Evolutionary conservation across 2,797 vertebrate species (phyloP).

Genomic region (Sebastes minor): DNA sequence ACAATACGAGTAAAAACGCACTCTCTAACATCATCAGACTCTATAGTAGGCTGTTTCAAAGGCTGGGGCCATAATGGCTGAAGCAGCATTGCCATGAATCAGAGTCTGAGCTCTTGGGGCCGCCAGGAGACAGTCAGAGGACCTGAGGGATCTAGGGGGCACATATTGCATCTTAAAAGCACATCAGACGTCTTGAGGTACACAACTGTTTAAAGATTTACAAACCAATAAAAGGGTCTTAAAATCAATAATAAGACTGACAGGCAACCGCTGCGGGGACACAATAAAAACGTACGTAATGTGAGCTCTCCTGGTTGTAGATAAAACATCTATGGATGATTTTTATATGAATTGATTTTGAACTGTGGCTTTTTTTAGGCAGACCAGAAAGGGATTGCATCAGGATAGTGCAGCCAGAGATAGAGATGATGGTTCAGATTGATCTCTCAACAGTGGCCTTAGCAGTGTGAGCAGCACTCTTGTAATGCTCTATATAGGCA

Average conservation of each 20-base stretch:
- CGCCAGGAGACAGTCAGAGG: conserved; percentile 12
- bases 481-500: background rate
- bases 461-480: background rate
- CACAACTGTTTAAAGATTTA: conserved; percentile 39
- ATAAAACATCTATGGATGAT: background rate
- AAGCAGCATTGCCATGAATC: background rate
- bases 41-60: background rate
- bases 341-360: conserved; percentile 1
- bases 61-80: background rate
- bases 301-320: background rate
- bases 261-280: conserved; percentile 11
- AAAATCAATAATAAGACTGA: conserved; percentile 35
- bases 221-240: conserved; percentile 22
- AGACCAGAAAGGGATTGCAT: background rate
- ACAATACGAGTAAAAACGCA: background rate
- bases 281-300: background rate
- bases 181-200: background rate
- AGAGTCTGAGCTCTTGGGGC: background rate
- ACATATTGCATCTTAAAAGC: conserved; percentile 31
- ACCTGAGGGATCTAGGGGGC: conserved; percentile 8
- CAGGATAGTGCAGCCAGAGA: background rate
- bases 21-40: background rate
- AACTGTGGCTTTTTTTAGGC: background rate
- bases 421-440: background rate
- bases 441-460: background rate